A percentile compares a stretch with the other conserved stretches of the same genome.
Evolutionary conservation across 2,888 invertebrate genomes (phyloP).

Genomic region (Agriotes lineatus): DNA sequence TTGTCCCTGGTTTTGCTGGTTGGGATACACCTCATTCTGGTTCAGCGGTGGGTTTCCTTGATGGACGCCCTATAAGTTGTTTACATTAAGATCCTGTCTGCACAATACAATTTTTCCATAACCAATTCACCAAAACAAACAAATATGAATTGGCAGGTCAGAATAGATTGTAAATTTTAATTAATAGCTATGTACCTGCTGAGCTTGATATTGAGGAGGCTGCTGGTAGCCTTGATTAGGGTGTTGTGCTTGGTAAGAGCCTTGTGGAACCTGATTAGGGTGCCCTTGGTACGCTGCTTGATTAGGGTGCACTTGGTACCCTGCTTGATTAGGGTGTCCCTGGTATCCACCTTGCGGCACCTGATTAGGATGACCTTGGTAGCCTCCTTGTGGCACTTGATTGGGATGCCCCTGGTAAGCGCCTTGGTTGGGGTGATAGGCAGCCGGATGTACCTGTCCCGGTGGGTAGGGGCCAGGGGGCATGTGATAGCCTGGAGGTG

Average conservation of each 20-base stretch:
- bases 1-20: conserved; percentile 40
- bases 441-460: no score
- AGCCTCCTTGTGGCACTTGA: conserved; percentile 43
- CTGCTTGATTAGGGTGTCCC: conserved; percentile 53
- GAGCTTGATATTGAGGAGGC: conserved; percentile 41
- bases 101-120: no score
- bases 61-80: background rate
- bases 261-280: conserved; percentile 53
- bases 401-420: conserved; percentile 34
- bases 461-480: no score
- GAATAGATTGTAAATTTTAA: no score
- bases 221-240: conserved; percentile 22
- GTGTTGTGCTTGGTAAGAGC: conserved; percentile 32
- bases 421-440: conserved; percentile 23
- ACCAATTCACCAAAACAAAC: no score
- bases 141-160: no score
- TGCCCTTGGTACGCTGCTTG: conserved; percentile 51
- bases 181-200: conserved; percentile 31
- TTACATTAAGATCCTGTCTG: no score
- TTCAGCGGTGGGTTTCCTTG: conserved; percentile 40
- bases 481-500: conserved; percentile 29
- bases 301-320: conserved; percentile 29
- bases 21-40: conserved; percentile 44
- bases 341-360: conserved; percentile 45
- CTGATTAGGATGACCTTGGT: conserved; percentile 39